Conservation (phyloP, 2,888 invertebrate species). For the Ochropleura leucogaster region DNA sequence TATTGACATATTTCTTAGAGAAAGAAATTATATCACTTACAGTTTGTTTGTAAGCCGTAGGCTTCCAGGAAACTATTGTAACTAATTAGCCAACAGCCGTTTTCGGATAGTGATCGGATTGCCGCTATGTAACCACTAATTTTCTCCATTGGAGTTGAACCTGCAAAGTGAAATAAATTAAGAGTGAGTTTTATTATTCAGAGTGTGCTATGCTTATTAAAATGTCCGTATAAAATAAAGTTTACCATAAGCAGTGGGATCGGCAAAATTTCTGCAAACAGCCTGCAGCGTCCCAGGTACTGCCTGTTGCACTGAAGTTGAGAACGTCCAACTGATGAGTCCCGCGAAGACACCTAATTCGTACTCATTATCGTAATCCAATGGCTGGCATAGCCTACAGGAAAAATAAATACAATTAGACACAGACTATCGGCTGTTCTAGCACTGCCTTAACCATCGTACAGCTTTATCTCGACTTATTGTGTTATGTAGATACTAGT, state of each 20-base stretch:
- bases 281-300: constrained; percentile 76
- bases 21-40: constrained; percentile 72
- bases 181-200: too few relatives aligned
- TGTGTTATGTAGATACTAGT: too few relatives aligned
- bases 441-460: too few relatives aligned
- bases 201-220: background rate
- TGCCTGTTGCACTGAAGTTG: constrained; percentile 79
- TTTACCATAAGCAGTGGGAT: constrained; percentile 75
- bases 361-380: constrained; percentile 78
- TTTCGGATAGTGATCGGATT: constrained; percentile 59
- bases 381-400: constrained; percentile 80
- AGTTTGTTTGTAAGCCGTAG: constrained; percentile 70
- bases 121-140: constrained; percentile 80
- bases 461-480: too few relatives aligned
- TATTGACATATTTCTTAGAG: background rate
- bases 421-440: too few relatives aligned
- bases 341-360: constrained; percentile 84
- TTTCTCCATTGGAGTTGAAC: constrained; percentile 82
- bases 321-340: constrained; percentile 84
- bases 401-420: constrained; percentile 1
- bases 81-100: constrained; percentile 72
- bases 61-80: constrained; percentile 72
- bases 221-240: background rate
- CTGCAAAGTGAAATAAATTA: constrained; percentile 67
- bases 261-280: constrained; percentile 79